phyloP scores from a whole-genome alignment of 1,140 invertebrate genomes.

The Bombus affinis region DNA sequence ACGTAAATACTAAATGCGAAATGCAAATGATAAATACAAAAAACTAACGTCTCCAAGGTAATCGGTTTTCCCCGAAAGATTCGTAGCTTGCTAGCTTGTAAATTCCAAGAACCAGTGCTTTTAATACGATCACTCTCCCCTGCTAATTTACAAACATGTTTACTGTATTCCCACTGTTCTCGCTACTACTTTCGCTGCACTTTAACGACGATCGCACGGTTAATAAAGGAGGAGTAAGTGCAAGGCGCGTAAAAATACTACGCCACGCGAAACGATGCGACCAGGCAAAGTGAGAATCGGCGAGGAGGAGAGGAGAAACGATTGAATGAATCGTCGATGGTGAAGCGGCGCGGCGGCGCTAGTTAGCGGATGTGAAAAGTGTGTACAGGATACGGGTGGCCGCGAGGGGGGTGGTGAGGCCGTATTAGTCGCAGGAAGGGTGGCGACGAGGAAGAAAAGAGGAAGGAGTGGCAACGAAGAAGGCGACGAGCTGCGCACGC shows the following conservation, averaged over 20 bases:
- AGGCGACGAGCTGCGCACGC: slow-evolving; percentile 65
- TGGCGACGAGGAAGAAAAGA: slow-evolving; percentile 61
- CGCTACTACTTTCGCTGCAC: not conserved
- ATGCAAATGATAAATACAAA: too few species aligned
- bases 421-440: slow-evolving; percentile 50
- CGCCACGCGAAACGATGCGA: not conserved
- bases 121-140: too few species aligned
- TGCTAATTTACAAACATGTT: too few species aligned
- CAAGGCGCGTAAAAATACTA: not conserved
- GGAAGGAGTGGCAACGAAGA: slow-evolving; percentile 51
- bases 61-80: too few species aligned
- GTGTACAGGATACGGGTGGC: slow-evolving; percentile 32
- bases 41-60: too few species aligned
- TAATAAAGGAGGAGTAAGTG: not conserved
- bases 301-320: not conserved
- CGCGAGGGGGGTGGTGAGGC: slow-evolving; percentile 46
- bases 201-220: not conserved
- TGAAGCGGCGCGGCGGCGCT: slow-evolving; percentile 19
- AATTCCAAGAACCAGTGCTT: too few species aligned
- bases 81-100: too few species aligned
- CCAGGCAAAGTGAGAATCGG: not conserved
- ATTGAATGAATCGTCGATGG: slow-evolving; percentile 35
- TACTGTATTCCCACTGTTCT: too few species aligned
- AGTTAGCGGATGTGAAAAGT: slow-evolving; percentile 40
- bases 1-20: too few species aligned